Percentiles rank a stretch among this genome's conserved stretches.
Evolutionary conservation across 1,140 invertebrate species (phyloP).

Genomic region (Lamellibrachia luymesi): DNA sequence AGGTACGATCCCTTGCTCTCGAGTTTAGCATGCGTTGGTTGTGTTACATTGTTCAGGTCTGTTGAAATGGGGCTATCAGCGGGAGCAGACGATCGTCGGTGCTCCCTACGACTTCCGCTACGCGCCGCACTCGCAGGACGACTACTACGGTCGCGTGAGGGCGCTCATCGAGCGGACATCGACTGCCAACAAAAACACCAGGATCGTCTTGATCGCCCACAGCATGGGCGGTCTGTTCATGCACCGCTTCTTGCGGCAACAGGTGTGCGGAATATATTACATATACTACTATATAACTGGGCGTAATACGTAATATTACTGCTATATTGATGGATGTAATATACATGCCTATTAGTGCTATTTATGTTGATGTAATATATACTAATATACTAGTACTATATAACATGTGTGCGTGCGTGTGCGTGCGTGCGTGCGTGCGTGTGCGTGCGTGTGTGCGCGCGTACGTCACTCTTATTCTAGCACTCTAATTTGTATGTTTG

Average conservation of each 20-base stretch:
- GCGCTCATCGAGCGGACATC: conserved; percentile 80
- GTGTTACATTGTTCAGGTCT: background rate
- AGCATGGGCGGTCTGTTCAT: conserved; percentile 74
- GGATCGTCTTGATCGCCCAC: conserved; percentile 81
- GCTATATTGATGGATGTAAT: no score
- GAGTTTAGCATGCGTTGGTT: background rate
- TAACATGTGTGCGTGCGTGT: background rate
- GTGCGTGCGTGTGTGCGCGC: background rate
- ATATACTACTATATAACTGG: conserved; percentile 48
- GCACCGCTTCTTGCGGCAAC: conserved; percentile 15
- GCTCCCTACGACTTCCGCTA: conserved; percentile 94
- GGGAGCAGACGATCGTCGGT: conserved; percentile 77
- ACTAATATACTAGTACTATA: no score
- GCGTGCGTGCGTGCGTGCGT: background rate
- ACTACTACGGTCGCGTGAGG: conserved; percentile 71
- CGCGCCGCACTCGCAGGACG: conserved; percentile 77
- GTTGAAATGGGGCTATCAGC: conserved; percentile 69
- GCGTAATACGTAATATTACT: background rate
- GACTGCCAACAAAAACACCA: conserved; percentile 67
- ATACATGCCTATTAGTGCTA: no score
- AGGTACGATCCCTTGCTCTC: no score
- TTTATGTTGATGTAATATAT: no score
- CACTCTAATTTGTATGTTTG: no score
- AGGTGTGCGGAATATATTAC: background rate
- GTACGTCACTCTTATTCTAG: background rate